Percentiles rank a stretch among this genome's conserved stretches.
phyloP scores from a whole-genome alignment of 2,888 invertebrate species.

The Melipona beecheii region DNA sequence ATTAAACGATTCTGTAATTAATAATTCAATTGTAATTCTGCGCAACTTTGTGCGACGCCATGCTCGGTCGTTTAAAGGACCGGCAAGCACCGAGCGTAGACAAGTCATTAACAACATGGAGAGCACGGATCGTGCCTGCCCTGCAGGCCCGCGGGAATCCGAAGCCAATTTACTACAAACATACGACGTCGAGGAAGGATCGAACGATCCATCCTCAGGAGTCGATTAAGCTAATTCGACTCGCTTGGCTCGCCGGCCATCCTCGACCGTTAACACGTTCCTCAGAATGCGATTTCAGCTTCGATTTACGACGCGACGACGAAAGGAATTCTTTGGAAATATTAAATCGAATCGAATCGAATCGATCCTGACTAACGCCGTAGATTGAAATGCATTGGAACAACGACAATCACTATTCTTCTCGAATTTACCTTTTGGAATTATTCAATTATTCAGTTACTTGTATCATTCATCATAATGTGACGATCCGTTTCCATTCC shows the following conservation, averaged over 20 bases:
- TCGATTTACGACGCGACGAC: neutral
- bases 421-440: too few species aligned
- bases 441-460: too few species aligned
- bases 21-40: too few species aligned
- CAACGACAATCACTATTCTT: too few species aligned
- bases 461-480: too few species aligned
- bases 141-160: conserved; percentile 36
- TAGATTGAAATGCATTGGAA: too few species aligned
- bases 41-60: neutral
- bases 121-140: conserved; percentile 34
- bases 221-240: conserved; percentile 59
- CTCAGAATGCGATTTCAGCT: neutral
- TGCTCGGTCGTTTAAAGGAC: conserved; percentile 31
- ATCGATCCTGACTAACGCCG: too few species aligned
- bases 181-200: conserved; percentile 41
- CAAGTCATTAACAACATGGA: conserved; percentile 55
- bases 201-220: conserved; percentile 39
- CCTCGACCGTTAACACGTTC: neutral
- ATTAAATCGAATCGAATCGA: too few species aligned
- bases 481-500: too few species aligned
- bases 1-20: too few species aligned
- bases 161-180: conserved; percentile 47
- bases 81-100: conserved; percentile 41
- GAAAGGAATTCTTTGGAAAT: neutral
- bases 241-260: conserved; percentile 10